Percentiles rank a stretch among this genome's conserved stretches.
phyloP scores from a whole-genome alignment of 2,113 vertebrate genomes.

The Gnathonemus echidnorhynchus region DNA sequence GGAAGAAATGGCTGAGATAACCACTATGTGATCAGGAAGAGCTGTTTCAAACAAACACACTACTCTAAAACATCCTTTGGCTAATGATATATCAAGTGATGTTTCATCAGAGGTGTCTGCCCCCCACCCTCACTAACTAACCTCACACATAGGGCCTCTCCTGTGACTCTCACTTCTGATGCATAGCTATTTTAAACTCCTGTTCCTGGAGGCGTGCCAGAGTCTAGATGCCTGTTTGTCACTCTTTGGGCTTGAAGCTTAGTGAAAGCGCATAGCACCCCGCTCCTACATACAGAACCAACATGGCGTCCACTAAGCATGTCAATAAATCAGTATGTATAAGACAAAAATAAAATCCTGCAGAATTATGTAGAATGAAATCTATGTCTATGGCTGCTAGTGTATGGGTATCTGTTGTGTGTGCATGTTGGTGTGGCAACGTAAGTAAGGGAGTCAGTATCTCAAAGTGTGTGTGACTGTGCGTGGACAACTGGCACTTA shows the following conservation, averaged over 20 bases:
- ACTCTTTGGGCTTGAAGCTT: slow-evolving; percentile 3
- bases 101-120: not conserved
- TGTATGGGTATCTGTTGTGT: not conserved
- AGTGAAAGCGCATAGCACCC: not conserved
- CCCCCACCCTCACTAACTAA: not conserved
- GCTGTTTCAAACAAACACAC: not conserved
- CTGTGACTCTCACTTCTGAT: slow-evolving; percentile 13
- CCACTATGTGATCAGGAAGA: not conserved
- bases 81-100: not conserved
- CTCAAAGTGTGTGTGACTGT: not conserved
- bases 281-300: not conserved
- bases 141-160: not conserved
- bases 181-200: slow-evolving; percentile 19
- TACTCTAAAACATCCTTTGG: not conserved
- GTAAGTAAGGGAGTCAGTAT: not conserved
- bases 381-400: not conserved
- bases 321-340: not conserved
- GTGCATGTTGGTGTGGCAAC: not conserved
- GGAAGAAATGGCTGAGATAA: not conserved
- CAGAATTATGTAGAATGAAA: not conserved
- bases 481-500: not conserved
- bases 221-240: slow-evolving; percentile 14
- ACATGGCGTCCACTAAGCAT: not conserved
- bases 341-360: not conserved
- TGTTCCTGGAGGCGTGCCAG: slow-evolving; percentile 17